Base-by-base conservation (phyloP, 2,888 invertebrate genomes). In the Furcula furcula region DNA sequence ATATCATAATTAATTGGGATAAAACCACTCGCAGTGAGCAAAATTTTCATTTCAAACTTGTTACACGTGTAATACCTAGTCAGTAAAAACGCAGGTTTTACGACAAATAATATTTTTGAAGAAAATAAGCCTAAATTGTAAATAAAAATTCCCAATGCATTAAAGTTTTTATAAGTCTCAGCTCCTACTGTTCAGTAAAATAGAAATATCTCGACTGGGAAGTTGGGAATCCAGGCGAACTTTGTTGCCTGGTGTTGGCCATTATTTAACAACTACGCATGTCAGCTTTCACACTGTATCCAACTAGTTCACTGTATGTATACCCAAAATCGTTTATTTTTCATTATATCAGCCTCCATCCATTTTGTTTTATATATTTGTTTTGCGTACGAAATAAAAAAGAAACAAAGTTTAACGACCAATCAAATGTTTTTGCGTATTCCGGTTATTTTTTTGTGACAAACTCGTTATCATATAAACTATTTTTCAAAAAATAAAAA, bases 171-270 rank as follows among this genome's bases (percentile, higher is more conserved):
- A 23, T 28, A 46, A 54, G 31, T 54, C 45, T 38, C 34, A 46
- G 42, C 29, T 55, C 46, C 38, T 58, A n/a, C n/a, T 38, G 35
- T 43, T 49, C 16, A 36, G 33, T 29, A 5, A 15, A 27, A 27
- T 15, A 3, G 26, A 14, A 26, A 26, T 26, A 26, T 14, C 26
- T 26, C 26, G 7, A 14, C 6, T 32, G 31, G 40, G 53, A 45
- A 40, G 34, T 39, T n/a, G 26, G 21, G 28, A 49, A 45, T 29
- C 40, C 26, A 29, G 20, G 41, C 29, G 34, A 36, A 55, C 36
- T 31, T 49, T 32, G 50, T 46, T 55, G 28, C 25, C 23, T 42
- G 4, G 30, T 37, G 38, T 54, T 34, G 25, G 31, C 31, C 36
- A 29, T 43, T 54, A 36, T 39, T 37, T 44, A 32, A 39, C 36